Evolutionary conservation across 2,113 vertebrate genomes (phyloP).

Genomic region (Indri indri): DNA sequence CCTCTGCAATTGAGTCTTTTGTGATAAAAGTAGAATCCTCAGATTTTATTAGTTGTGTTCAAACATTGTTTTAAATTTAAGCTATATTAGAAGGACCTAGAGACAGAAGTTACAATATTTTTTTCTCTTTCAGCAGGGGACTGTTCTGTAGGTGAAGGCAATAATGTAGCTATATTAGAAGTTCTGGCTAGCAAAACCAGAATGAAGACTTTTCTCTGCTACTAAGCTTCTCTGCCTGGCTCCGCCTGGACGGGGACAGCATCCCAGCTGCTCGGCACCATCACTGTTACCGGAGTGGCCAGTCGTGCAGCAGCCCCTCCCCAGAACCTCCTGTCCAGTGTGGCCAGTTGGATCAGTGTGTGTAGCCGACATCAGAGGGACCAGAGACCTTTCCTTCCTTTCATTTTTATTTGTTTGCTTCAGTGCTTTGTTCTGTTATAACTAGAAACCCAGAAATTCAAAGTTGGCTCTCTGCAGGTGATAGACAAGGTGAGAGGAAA

Average conservation of each 20-base stretch:
- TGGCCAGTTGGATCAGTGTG: rapidly evolving
- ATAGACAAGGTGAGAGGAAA: neutral
- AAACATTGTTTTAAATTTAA: neutral
- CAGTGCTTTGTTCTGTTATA: neutral
- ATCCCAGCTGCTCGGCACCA: neutral
- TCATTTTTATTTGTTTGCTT: neutral
- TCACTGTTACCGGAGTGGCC: rapidly evolving
- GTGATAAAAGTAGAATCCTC: neutral
- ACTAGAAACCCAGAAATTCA: neutral
- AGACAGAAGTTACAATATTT: neutral
- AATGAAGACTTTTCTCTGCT: neutral
- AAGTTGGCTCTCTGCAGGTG: neutral
- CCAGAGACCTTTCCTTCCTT: neutral
- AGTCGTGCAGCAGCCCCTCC: rapidly evolving
- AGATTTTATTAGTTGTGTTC: neutral
- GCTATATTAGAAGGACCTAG: neutral
- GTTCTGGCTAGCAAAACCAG: neutral
- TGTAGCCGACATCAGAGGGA: rapidly evolving
- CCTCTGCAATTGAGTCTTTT: neutral
- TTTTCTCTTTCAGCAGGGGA: rapidly evolving
- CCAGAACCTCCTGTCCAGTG: neutral
- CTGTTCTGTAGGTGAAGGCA: neutral
- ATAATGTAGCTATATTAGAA: neutral
- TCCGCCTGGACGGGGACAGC: rapidly evolving
- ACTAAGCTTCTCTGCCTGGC: neutral